phyloP scores from a whole-genome alignment of 2,888 invertebrate species.

The Caenorhabditis becei region DNA sequence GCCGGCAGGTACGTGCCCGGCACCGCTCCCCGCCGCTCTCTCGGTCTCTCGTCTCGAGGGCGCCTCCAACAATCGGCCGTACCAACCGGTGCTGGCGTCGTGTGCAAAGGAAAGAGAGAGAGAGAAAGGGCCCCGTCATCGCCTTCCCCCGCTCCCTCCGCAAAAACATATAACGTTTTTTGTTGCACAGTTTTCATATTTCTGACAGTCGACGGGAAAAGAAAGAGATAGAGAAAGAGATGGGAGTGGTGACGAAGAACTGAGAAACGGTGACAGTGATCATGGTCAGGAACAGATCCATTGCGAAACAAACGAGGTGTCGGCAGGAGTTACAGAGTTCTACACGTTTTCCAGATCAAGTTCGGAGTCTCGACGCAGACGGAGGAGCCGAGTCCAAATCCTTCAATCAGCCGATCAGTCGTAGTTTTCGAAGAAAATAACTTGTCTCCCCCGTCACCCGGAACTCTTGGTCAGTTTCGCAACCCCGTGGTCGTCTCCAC shows the following conservation, averaged over 20 bases:
- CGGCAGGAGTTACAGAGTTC: no score
- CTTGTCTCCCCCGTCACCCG: not conserved
- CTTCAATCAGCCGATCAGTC: no score
- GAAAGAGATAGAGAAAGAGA: not conserved
- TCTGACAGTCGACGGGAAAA: not conserved
- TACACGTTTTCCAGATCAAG: no score
- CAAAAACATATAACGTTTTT: constrained; percentile 14
- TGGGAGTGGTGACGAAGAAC: not conserved
- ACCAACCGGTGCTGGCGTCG: constrained; percentile 28
- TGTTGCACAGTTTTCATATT: constrained; percentile 9
- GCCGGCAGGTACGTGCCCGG: constrained; percentile 6
- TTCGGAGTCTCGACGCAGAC: no score
- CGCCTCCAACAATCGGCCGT: constrained; percentile 13
- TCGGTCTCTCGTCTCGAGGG: constrained; percentile 6
- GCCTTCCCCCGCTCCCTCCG: not conserved
- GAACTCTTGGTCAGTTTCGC: not conserved
- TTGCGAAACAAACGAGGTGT: no score
- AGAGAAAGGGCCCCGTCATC: constrained; percentile 1
- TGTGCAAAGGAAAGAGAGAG: no score
- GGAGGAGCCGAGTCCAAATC: no score
- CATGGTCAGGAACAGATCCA: not conserved
- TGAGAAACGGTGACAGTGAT: not conserved
- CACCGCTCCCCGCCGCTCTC: constrained; percentile 8
- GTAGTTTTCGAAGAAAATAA: no score
- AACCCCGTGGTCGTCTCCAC: not conserved